Evolutionary conservation across 2,888 invertebrate genomes (phyloP).

Genomic region (Pyrrhosoma nymphula): DNA sequence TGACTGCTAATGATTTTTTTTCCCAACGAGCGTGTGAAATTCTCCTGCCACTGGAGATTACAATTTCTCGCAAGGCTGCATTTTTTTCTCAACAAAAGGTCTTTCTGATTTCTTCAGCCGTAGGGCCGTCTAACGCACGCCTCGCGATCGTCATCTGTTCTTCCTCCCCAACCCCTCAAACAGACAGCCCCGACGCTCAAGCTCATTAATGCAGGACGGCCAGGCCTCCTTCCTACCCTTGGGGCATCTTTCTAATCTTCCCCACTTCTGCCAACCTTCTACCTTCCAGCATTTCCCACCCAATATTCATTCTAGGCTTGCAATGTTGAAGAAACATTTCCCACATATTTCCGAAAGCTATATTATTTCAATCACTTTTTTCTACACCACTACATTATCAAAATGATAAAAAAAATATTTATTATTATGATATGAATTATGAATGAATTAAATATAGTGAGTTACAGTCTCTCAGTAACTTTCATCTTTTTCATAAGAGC

Average conservation of each 20-base stretch:
- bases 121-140: neutral
- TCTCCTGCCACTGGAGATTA: neutral
- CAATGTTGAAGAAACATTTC: too few relatives aligned
- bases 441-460: too few relatives aligned
- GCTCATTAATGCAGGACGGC: constrained; percentile 1
- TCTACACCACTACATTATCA: too few relatives aligned
- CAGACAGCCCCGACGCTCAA: neutral
- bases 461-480: too few relatives aligned
- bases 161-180: neutral
- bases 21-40: constrained; percentile 29
- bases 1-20: neutral
- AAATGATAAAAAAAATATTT: too few relatives aligned
- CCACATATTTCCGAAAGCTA: too few relatives aligned
- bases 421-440: too few relatives aligned
- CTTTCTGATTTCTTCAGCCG: neutral
- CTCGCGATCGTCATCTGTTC: constrained; percentile 27
- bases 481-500: too few relatives aligned
- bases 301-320: neutral
- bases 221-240: too few relatives aligned
- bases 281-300: neutral
- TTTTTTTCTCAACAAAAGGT: neutral
- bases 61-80: neutral
- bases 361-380: too few relatives aligned
- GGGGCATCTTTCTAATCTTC: neutral
- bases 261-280: neutral